A percentile compares a stretch with the other conserved stretches of the same genome.
Evolutionary conservation across 2,888 invertebrate species (phyloP).

Genomic region (Andrena camellia): DNA sequence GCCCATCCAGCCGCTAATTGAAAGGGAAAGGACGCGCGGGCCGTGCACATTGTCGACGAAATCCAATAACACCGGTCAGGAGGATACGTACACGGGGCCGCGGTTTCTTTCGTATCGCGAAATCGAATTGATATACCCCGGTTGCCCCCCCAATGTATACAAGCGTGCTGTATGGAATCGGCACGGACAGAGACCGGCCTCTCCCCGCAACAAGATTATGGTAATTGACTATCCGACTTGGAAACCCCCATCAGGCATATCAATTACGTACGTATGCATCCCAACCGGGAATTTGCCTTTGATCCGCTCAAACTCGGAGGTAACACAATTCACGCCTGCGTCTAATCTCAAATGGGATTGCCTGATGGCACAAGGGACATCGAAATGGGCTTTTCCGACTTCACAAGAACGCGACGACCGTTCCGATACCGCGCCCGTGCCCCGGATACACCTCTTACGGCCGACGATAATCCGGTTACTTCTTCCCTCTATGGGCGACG

Average conservation of each 20-base stretch:
- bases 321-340: conserved; percentile 82
- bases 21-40: conserved; percentile 60
- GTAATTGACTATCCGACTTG: conserved; percentile 84
- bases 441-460: conserved; percentile 61
- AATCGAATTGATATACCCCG: conserved; percentile 74
- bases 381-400: conserved; percentile 77
- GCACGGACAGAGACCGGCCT: conserved; percentile 58
- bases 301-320: conserved; percentile 81
- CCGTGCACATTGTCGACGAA: conserved; percentile 32
- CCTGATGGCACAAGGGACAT: conserved; percentile 75
- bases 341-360: conserved; percentile 82
- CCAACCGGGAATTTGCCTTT: conserved; percentile 82
- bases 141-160: conserved; percentile 62
- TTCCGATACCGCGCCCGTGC: conserved; percentile 41
- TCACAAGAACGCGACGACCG: conserved; percentile 69
- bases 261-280: conserved; percentile 83
- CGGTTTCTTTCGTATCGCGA: conserved; percentile 67
- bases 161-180: conserved; percentile 73
- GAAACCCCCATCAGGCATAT: conserved; percentile 83
- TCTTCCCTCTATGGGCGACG: conserved; percentile 41
- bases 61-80: conserved; percentile 65
- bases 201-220: conserved; percentile 83
- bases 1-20: conserved; percentile 64
- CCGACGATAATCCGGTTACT: conserved; percentile 68
- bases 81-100: conserved; percentile 36